phyloP scores from a whole-genome alignment of 2,888 invertebrate species.

The Pheosia tremula region DNA sequence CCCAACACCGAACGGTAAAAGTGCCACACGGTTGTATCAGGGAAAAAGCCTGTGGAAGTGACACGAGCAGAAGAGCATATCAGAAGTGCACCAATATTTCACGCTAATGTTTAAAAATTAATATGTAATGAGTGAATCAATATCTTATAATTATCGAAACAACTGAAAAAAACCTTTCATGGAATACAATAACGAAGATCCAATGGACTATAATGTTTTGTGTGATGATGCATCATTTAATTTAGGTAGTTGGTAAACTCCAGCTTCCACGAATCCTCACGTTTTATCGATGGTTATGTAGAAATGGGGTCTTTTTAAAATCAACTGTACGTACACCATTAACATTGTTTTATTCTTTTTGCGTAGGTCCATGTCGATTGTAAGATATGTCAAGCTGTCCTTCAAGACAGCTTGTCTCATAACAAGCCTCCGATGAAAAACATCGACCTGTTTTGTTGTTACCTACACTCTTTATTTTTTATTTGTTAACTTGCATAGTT shows the following conservation, averaged over 20 bases:
- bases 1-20: too few relatives aligned
- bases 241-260: constrained; percentile 3
- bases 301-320: neutral
- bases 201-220: neutral
- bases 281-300: neutral
- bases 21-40: too few relatives aligned
- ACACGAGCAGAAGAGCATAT: too few relatives aligned
- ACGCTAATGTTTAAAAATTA: too few relatives aligned
- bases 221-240: neutral
- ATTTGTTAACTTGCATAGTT: constrained; percentile 32
- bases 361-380: neutral
- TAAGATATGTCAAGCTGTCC: neutral
- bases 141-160: too few relatives aligned
- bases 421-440: neutral
- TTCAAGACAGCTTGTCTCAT: neutral
- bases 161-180: too few relatives aligned
- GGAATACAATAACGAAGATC: too few relatives aligned
- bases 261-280: neutral
- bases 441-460: neutral
- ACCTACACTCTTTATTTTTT: constrained; percentile 26
- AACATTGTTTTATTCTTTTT: neutral
- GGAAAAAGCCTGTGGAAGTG: too few relatives aligned
- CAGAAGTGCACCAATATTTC: too few relatives aligned
- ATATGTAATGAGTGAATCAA: too few relatives aligned
- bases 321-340: neutral